Conservation (phyloP, 2,113 vertebrate species). For the Hippoglossus stenolepis region DNA sequence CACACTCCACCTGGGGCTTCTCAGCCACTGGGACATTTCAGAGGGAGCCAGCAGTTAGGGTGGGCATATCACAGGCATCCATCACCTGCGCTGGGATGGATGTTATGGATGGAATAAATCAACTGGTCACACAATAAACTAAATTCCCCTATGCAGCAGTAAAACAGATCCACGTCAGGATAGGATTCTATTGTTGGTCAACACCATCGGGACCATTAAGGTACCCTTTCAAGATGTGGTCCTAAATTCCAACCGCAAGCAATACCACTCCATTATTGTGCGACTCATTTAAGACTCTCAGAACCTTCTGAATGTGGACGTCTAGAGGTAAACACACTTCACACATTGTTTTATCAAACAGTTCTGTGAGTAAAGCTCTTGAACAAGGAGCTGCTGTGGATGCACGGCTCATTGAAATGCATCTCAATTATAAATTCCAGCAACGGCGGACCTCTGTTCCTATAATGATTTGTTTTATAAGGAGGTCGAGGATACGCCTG, state of each 20-base stretch:
- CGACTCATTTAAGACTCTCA: too few species aligned
- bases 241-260: not conserved
- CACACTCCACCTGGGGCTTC: not conserved
- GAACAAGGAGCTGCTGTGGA: not conserved
- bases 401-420: slow-evolving; percentile 15
- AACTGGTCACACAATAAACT: slow-evolving; percentile 6
- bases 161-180: not conserved
- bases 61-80: slow-evolving; percentile 10
- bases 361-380: not conserved
- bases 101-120: slow-evolving; percentile 12
- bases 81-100: not conserved
- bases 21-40: not conserved
- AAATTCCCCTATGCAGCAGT: not conserved
- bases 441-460: slow-evolving; percentile 3
- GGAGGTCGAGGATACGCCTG: not conserved
- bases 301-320: too few species aligned
- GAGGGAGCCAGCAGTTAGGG: not conserved
- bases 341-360: not conserved
- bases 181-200: not conserved
- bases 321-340: not conserved
- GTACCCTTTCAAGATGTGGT: slow-evolving; percentile 6
- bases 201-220: slow-evolving; percentile 6
- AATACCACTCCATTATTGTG: too few species aligned
- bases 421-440: slow-evolving; percentile 26
- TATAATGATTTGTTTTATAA: slow-evolving; percentile 2